Conservation (phyloP, 1,140 invertebrate genomes). For the Macrocentrus cingulum region DNA sequence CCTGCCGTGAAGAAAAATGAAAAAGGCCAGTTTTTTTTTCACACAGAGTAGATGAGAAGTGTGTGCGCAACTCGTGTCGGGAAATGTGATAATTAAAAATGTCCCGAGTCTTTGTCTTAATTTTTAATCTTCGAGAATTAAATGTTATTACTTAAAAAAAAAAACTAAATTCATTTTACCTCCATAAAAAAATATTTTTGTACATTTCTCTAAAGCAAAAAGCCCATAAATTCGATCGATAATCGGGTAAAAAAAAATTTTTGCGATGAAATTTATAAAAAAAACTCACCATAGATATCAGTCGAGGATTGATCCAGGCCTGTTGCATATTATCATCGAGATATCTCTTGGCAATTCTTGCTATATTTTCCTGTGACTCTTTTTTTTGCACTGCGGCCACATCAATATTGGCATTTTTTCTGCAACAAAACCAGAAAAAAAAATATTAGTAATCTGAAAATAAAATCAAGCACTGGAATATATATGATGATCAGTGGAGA, state of each 20-base stretch:
- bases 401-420: constrained; percentile 48
- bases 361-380: constrained; percentile 49
- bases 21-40: constrained; percentile 12
- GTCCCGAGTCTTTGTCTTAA: constrained; percentile 35
- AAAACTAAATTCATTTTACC: constrained; percentile 11
- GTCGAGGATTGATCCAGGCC: constrained; percentile 63
- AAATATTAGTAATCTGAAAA: background rate
- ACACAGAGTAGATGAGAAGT: constrained; percentile 1
- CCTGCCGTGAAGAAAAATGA: constrained; percentile 5
- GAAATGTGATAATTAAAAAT: constrained; percentile 37
- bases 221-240: too few relatives aligned
- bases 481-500: background rate
- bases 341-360: constrained; percentile 51
- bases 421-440: constrained; percentile 37
- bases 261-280: too few relatives aligned
- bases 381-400: constrained; percentile 42
- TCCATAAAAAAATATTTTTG: too few relatives aligned
- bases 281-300: constrained; percentile 64
- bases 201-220: too few relatives aligned
- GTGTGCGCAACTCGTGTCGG: constrained; percentile 20
- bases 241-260: too few relatives aligned
- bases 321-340: constrained; percentile 64
- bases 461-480: background rate
- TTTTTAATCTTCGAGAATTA: constrained; percentile 29
- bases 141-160: constrained; percentile 36